A percentile compares a stretch with the other conserved stretches of the same genome.
phyloP scores from a whole-genome alignment of 1,140 invertebrate genomes.

The Thaumetopoea pityocampa region DNA sequence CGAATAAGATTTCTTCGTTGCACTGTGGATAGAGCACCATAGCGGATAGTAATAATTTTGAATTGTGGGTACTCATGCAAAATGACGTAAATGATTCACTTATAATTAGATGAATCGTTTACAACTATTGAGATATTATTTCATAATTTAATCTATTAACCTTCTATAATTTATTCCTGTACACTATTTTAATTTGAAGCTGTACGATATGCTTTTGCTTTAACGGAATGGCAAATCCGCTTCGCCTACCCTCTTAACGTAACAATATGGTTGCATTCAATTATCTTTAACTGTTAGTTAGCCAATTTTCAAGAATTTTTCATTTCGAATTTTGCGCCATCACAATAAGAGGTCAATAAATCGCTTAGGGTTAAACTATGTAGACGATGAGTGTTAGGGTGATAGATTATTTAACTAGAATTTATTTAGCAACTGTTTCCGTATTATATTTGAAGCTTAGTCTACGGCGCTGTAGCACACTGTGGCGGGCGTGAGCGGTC shows the following conservation, averaged over 20 bases:
- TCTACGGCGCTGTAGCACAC: constrained; percentile 38
- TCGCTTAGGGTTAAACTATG: constrained; percentile 44
- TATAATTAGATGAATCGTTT: too few relatives aligned
- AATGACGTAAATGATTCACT: too few relatives aligned
- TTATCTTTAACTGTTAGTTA: constrained; percentile 59
- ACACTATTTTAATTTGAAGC: constrained; percentile 50
- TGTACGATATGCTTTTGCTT: constrained; percentile 64
- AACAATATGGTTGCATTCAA: constrained; percentile 56
- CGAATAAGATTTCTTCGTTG: constrained; percentile 24
- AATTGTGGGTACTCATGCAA: too few relatives aligned
- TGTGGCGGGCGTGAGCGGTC: constrained; percentile 24
- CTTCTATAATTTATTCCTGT: constrained; percentile 62
- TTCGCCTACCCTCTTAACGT: constrained; percentile 36
- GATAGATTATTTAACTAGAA: constrained; percentile 35
- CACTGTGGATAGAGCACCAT: constrained; percentile 51
- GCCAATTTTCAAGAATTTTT: constrained; percentile 63
- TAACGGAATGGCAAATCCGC: constrained; percentile 48
- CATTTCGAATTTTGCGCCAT: constrained; percentile 49
- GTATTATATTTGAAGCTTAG: constrained; percentile 41
- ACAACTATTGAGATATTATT: constrained; percentile 39
- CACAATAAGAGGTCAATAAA: constrained; percentile 55
- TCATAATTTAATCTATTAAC: constrained; percentile 53
- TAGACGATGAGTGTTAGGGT: constrained; percentile 54
- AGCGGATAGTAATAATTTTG: too few relatives aligned
- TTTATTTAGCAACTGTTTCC: constrained; percentile 56